Evolutionary conservation across 2,797 vertebrate genomes (phyloP).

Genomic region (Aotus griseimembra): DNA sequence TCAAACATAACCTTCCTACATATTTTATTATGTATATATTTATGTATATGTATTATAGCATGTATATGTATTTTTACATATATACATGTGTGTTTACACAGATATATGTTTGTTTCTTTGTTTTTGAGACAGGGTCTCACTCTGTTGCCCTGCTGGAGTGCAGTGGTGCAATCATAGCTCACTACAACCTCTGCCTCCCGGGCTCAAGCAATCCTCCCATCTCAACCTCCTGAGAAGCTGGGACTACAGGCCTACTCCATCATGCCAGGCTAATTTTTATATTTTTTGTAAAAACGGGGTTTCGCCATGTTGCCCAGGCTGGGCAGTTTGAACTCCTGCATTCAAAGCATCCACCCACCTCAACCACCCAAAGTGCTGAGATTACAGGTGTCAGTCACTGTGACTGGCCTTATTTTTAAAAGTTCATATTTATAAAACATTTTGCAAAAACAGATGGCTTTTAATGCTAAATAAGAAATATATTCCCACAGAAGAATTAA

Average conservation of each 20-base stretch:
- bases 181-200: neutral
- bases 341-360: neutral
- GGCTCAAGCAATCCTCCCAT: neutral
- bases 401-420: neutral
- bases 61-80: neutral
- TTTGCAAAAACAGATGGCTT: constrained; percentile 8
- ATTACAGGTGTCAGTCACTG: neutral
- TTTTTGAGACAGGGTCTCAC: neutral
- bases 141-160: neutral
- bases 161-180: neutral
- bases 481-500: neutral
- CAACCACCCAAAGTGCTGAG: neutral
- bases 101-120: too few species aligned
- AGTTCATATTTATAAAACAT: neutral
- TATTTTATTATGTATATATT: neutral
- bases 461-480: constrained; percentile 5
- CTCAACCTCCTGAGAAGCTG: neutral
- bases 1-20: neutral
- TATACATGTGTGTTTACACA: neutral
- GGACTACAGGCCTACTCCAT: neutral
- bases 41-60: neutral
- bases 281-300: neutral
- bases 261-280: neutral
- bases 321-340: neutral
- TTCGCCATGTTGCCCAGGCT: neutral